phyloP scores from a whole-genome alignment of 1,140 invertebrate species.

The Aethina tumida region DNA sequence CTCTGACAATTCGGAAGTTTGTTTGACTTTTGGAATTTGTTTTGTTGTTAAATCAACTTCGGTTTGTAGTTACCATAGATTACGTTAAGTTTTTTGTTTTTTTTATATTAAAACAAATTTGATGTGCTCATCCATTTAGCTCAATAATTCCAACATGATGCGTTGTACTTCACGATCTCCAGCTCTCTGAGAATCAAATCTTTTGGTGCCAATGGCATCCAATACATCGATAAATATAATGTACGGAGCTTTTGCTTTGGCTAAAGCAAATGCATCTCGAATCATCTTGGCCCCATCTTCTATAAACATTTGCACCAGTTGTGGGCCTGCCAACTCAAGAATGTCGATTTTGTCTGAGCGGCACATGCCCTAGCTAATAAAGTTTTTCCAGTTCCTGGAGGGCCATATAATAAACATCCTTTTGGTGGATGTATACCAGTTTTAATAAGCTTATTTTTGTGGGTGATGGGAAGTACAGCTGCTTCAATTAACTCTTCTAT shows the following conservation, averaged over 20 bases:
- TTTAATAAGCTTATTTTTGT: conserved; percentile 94
- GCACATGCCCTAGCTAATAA: conserved; percentile 93
- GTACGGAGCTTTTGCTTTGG: conserved; percentile 97
- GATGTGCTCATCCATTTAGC: conserved; percentile 97
- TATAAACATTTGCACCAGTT: conserved; percentile 98
- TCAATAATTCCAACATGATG: conserved; percentile 98
- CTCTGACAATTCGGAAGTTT: no score
- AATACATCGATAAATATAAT: conserved; percentile 99
- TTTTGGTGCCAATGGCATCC: conserved; percentile 96
- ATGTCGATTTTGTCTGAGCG: conserved; percentile 96
- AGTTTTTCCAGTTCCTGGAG: conserved; percentile 97
- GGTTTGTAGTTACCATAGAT: no score
- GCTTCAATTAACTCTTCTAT: conserved; percentile 96
- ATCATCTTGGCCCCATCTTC: conserved; percentile 97
- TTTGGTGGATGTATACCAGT: conserved; percentile 99
- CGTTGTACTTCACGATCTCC: no score
- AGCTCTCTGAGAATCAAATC: conserved; percentile 98
- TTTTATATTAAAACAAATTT: no score
- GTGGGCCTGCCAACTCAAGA: conserved; percentile 97
- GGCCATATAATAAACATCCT: conserved; percentile 90
- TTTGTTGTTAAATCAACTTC: no score
- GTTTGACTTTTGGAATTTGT: no score
- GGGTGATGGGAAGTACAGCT: conserved; percentile 93
- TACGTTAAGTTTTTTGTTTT: no score
- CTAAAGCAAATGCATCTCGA: conserved; percentile 99